Percentiles rank a stretch among this genome's conserved stretches.
These are phyloP conservation scores for Dicerorhinus sumatrensis DNA, from an alignment of 2,113 vertebrate genomes.

Conservation along the genomic window DNA sequence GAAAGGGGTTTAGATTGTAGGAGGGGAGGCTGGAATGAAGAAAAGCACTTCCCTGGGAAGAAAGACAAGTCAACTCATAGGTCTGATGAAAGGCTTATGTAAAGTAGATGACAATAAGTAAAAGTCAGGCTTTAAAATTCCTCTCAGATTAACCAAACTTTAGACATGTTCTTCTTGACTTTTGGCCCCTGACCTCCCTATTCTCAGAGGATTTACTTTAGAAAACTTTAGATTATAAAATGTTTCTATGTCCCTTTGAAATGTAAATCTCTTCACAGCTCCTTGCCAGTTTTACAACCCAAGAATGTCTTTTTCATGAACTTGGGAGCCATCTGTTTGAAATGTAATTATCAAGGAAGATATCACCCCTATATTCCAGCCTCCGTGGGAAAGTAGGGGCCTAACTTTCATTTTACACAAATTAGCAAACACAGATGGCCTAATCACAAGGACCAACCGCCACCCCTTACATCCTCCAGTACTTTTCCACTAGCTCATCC, in stretches of 20 bases:
- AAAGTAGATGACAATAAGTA: neutral
- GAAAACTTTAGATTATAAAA: neutral
- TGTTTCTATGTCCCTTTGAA: neutral
- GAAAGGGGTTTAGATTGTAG: neutral
- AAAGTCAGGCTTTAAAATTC: neutral
- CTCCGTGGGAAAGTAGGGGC: neutral
- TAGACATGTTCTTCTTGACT: neutral
- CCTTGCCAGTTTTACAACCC: neutral
- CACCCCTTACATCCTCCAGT: neutral
- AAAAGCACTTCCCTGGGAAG: neutral
- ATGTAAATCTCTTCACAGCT: neutral
- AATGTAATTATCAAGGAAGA: neutral
- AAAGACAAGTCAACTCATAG: neutral
- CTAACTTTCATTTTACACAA: neutral
- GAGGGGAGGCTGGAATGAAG: neutral
- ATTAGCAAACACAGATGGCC: neutral
- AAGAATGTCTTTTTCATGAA: neutral
- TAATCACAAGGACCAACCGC: neutral
- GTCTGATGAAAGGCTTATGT: neutral
- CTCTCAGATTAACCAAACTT: neutral
- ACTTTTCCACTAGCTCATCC: neutral
- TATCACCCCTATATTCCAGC: no score
- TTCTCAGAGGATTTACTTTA: neutral
- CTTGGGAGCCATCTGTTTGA: neutral
- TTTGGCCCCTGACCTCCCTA: neutral